Base-by-base conservation (phyloP, 2,113 vertebrate species). In the Hiodon tergisus region DNA sequence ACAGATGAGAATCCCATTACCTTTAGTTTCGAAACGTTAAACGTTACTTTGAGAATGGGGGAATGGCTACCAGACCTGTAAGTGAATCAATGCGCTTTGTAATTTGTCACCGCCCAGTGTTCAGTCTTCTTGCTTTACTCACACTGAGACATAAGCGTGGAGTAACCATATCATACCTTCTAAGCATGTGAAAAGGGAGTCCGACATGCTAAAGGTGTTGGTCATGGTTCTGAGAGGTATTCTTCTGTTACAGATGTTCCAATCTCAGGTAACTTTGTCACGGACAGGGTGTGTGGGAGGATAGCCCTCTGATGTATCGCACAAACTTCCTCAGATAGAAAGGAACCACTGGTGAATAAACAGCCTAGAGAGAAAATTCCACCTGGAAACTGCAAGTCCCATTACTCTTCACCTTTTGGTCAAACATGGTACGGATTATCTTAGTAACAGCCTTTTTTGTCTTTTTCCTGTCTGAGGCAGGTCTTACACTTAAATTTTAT, bases 381-480 rank as follows among this genome's bases (percentile, higher is more conserved):
- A 90, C 86, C 89, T 90, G 86, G 83, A 87, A 87, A 88, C 83
- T 88, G 86, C 87, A 82, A 90, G 80, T 76, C 85, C 85, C 86
- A 88, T 77, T 86, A 79, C 69, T 88, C 87, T 87, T 81, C 83
- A 89, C 87, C 81, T 79, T 5, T 8, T 59, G 75, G 78, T 79
- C 89, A 86, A 87, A 76, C 81, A 83, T 88, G 91, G 90, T 91
- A 92, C 91, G 92, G 91, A 93, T 93, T 93, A 91, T 87, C 89
- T 94, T 93, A 94, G 91, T 90, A 92, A 91, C 90, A 92, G 88
- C 84, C 86, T 85, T 88, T 81, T 85, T 87, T 84, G 74, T 60
- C 84, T 77, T 58, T 61, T n/a, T 16, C 14, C 73, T 71, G 87
- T 89, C 76, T 88, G 83, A 86, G 85, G 81, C 85, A 81, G 58